Base-by-base conservation (phyloP, 2,888 invertebrate genomes). In the Vannuccia rotundouncinata region DNA sequence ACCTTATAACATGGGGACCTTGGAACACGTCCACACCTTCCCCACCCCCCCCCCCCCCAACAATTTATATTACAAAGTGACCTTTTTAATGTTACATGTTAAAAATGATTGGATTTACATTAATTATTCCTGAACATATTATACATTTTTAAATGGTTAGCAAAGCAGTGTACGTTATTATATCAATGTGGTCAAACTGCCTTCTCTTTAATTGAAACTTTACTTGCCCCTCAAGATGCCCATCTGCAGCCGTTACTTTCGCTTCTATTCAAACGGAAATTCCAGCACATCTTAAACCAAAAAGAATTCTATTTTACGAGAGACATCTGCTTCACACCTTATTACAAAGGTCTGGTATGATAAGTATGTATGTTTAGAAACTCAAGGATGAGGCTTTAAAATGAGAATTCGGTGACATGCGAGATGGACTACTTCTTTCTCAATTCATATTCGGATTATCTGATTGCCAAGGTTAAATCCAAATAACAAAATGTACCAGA, bases 381-480 rank as follows among this genome's bases (percentile, higher is more conserved):
- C 59, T 77, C 1, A 77, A 77, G 59, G 22, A 59, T n/a, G 59
- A 77, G 10, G 45, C 77, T n/a, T 45, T 45, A n/a, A 77, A 77
- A 77, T 29, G 31, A 22, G 29, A 29, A 1, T 45, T 77, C 77
- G 31, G 29, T 77, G 13, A 77, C 1, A 29, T 77, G n/a, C 0
- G n/a, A 1, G 59, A 77, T 2, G 45, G 60, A 31, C 59, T 77
- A 74, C n/a, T 77, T 77, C 45, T 77, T 1, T 77, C 77, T 27
- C 77, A 77, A 30, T 77, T 29, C 45, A 77, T 77, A 1, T 77
- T 77, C 10, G 77, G 77, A 31, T 77, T 77, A 31, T 25, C 27
- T 2, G 27, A 29, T 31, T 31, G 31, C 28, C 17, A 30, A 17
- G 74, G 27, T 45, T 17, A 77, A 45, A 59, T n/a, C 27, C 10